Percentiles rank a stretch among this genome's conserved stretches.
Conservation (phyloP, 2,113 vertebrate genomes). For the Pungitius pungitius region DNA sequence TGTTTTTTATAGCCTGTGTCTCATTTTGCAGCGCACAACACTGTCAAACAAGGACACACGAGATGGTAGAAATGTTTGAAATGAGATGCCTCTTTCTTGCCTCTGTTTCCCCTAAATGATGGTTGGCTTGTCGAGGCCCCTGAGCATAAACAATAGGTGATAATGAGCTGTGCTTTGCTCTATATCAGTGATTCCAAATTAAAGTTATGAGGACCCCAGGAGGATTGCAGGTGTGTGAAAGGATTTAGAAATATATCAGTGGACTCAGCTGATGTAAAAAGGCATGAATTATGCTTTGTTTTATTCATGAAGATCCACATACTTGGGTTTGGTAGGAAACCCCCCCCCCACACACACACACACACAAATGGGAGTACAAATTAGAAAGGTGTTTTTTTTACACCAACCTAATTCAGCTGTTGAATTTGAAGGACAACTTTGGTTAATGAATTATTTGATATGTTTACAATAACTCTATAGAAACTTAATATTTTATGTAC, state of each 20-base stretch:
- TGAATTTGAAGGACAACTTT: neutral
- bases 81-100: neutral
- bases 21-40: slow-evolving; percentile 5
- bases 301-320: neutral
- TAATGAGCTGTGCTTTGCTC: slow-evolving; percentile 9
- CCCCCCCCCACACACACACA: neutral
- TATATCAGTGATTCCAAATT: neutral
- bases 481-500: neutral
- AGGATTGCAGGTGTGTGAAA: neutral
- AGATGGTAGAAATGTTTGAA: neutral
- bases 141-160: slow-evolving; percentile 1
- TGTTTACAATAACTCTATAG: neutral
- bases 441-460: neutral
- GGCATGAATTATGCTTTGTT: neutral
- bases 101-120: neutral
- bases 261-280: neutral
- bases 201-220: neutral
- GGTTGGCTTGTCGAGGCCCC: neutral
- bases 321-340: neutral
- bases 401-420: neutral
- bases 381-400: neutral
- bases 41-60: slow-evolving; percentile 2
- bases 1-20: slow-evolving; percentile 24
- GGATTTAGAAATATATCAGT: neutral
- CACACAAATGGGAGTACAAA: neutral